Evolutionary conservation across 1,140 invertebrate genomes (phyloP), one percentile per base, ranked within the genome.

Genomic region (Heliothis subflexa): DNA sequence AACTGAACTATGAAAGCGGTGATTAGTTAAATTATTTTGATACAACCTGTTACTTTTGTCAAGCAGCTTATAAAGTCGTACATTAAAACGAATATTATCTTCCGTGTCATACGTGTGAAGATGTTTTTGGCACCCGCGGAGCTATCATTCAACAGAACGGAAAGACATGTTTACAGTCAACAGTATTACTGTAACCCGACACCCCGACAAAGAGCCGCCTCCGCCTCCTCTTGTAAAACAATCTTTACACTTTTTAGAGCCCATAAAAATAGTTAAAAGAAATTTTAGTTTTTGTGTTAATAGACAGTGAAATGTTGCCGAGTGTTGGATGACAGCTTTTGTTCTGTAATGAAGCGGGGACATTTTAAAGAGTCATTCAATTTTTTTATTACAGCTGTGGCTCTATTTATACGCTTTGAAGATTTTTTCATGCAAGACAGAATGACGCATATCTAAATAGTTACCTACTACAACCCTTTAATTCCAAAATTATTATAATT

Each of bases 181-280:
- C 88, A 89, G 84, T 84, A 81, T 81, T 76, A 79, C 76, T 81
- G 91, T 85, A 92, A 94, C 83, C 70, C 83, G 89, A 93, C 85
- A 91, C 87, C 83, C 78, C 84, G 86, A 90, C 92, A 93, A 93
- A 93, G 91, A 92, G 89, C 91, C 91, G 91, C 89, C 89, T 88
- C 86, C 84, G 86, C 88, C 83, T 90, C 89, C 90, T 89, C 90
- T 85, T 93, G 92, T 94, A 94, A 94, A 91, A 90, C 90, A 89
- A 93, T 91, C 89, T 91, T 89, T 88, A 92, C 91, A 92, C 82
- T 89, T 92, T 92, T 93, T 92, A 93, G 77, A 88, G 89, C 88
- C 81, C 88, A 91, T 94, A 92, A 94, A 94, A 94, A 94, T 93
- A 93, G 91, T 92, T 90, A 86, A 94, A 93, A 94, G 91, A 93